Evolutionary conservation across 2,888 invertebrate genomes (phyloP), one percentile per base, ranked within the genome.

Genomic region (Gibbula magus): DNA sequence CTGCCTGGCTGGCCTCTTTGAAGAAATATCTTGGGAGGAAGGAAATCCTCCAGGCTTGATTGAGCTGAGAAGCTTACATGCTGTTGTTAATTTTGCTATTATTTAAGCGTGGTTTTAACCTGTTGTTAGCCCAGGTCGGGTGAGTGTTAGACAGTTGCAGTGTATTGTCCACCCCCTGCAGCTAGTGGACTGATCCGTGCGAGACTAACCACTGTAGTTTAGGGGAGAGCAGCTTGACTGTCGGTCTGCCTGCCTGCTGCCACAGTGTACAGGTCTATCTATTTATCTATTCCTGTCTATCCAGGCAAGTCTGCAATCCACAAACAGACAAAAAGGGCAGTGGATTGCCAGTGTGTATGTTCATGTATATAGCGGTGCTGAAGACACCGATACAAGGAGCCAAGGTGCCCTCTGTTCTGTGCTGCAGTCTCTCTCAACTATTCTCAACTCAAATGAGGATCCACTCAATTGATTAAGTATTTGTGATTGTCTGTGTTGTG

Each of bases 391-490:
- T 25, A 29, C 0, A 18, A 35, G 32, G 10, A 70, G 70, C 39
- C 70, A 70, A 70, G 70, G 70, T 70, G 70, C 70, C 70, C 70
- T 70, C 70, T 70, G 45, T 45, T 45, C 13, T 10, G 10, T 45
- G 45, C 45, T 10, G 45, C 10, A 45, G 45, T 45, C 1, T 7
- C 45, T 45, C 45, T 45, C 45, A 45, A 45, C 45, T 45, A 5
- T 45, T 45, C 45, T 45, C 45, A 45, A 45, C 45, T 45, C 45
- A 45, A 45, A 45, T 45, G 10, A 20, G 70, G 39, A 35, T 39
- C 35, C 29, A 70, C 70, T 39, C 70, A 70, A 70, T 70, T 70
- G 70, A 70, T 70, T 70, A 39, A 35, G 35, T 53, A 35, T 56
- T 53, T 76, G 54, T 76, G n/a, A 35, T 45, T 75, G 75, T 76